Conservation (phyloP, 92 coral and sea anemone genomes). For the Diadumene lineata region DNA sequence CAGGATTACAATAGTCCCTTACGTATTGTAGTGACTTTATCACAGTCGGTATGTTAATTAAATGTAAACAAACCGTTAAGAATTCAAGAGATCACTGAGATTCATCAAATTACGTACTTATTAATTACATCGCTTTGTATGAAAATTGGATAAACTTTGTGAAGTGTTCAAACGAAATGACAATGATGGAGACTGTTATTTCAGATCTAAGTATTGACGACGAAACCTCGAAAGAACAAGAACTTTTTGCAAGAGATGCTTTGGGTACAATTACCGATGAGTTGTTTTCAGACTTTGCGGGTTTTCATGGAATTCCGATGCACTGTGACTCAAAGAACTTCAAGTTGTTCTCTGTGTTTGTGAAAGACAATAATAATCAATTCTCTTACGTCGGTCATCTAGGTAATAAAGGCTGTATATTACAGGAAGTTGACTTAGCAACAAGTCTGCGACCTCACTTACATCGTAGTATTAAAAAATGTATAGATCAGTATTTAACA, state of each 20-base stretch:
- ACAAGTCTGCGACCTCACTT: slow-evolving; percentile 65
- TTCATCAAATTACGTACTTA: not conserved
- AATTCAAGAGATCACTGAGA: not conserved
- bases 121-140: not conserved
- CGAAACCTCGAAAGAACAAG: slow-evolving; percentile 26
- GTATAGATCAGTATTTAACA: slow-evolving; percentile 51
- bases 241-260: slow-evolving; percentile 59
- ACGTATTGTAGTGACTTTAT: slow-evolving; percentile 3
- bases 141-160: not conserved
- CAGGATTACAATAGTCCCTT: not conserved
- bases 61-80: slow-evolving; percentile 23
- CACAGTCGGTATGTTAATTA: slow-evolving; percentile 14
- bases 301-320: slow-evolving; percentile 65
- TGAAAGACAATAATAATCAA: slow-evolving; percentile 44
- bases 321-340: slow-evolving; percentile 38
- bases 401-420: slow-evolving; percentile 68
- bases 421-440: slow-evolving; percentile 44
- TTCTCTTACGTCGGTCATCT: slow-evolving; percentile 65
- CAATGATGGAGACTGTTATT: not conserved
- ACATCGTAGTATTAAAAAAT: slow-evolving; percentile 64
- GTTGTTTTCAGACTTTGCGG: slow-evolving; percentile 54
- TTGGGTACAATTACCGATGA: slow-evolving; percentile 61
- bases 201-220: slow-evolving; percentile 10
- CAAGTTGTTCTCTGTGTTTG: slow-evolving; percentile 68
- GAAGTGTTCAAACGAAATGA: not conserved